Percentiles rank a stretch among this genome's conserved stretches.
Evolutionary conservation across 2,888 invertebrate genomes (phyloP).

Genomic region (Spodoptera exigua): DNA sequence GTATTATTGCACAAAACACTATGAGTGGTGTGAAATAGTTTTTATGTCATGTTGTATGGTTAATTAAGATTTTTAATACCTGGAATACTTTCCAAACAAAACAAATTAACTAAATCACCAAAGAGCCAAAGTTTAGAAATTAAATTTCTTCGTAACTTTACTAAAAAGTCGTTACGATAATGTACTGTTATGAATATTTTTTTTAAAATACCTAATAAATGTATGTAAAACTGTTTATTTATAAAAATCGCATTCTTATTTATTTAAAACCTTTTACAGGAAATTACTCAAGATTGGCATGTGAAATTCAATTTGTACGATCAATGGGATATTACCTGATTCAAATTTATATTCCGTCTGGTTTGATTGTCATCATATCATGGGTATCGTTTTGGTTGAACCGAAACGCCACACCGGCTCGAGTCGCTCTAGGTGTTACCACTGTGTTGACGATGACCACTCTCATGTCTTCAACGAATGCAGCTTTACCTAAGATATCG

Average conservation of each 20-base stretch:
- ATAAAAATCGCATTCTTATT: conserved; percentile 12
- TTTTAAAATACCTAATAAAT: too few species aligned
- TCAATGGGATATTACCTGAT: conserved; percentile 99
- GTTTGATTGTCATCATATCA: conserved; percentile 98
- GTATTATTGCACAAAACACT: conserved; percentile 87
- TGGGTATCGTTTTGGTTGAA: conserved; percentile 99
- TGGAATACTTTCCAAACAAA: not conserved
- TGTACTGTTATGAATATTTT: too few species aligned
- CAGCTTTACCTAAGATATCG: conserved; percentile 98
- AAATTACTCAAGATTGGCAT: conserved; percentile 98
- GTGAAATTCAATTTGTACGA: conserved; percentile 98
- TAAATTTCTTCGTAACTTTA: too few species aligned
- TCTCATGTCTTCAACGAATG: conserved; percentile 98
- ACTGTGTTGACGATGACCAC: conserved; percentile 99
- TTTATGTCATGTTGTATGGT: conserved; percentile 57
- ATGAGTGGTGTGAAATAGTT: conserved; percentile 79
- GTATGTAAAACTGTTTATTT: not conserved
- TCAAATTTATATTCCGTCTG: conserved; percentile 99
- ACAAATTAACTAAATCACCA: not conserved
- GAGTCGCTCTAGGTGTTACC: conserved; percentile 97
- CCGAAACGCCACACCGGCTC: conserved; percentile 97
- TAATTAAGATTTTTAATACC: conserved; percentile 3
- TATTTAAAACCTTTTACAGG: conserved; percentile 88
- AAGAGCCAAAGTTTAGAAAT: too few species aligned
- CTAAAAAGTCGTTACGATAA: too few species aligned